Percentiles rank a stretch among this genome's conserved stretches.
phyloP scores from a whole-genome alignment of 2,113 vertebrate species.

The Pristiophorus japonicus region DNA sequence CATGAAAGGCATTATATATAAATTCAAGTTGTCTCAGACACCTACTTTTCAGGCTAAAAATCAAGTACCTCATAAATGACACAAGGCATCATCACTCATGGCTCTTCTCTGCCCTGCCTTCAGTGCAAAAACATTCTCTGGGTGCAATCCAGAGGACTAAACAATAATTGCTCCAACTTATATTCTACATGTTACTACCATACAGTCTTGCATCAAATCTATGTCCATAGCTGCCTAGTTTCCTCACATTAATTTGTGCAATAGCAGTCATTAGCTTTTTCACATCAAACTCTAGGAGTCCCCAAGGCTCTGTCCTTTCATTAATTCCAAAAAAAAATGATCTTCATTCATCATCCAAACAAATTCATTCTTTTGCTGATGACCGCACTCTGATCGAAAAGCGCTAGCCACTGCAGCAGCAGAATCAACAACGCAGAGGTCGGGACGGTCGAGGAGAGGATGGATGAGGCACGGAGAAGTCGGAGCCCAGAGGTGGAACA shows the following conservation, averaged over 20 bases:
- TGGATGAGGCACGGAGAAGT: too few relatives aligned
- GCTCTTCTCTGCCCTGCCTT: not conserved
- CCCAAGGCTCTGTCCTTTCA: too few relatives aligned
- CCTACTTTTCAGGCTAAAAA: not conserved
- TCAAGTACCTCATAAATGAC: not conserved
- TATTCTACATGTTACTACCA: not conserved
- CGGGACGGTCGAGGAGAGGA: too few relatives aligned
- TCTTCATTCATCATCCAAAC: too few relatives aligned
- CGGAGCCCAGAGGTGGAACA: too few relatives aligned
- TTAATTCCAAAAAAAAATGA: too few relatives aligned
- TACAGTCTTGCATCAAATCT: not conserved
- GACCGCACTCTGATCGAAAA: too few relatives aligned
- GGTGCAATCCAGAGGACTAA: not conserved
- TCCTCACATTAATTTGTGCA: not conserved
- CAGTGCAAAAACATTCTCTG: not conserved
- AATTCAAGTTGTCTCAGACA: not conserved
- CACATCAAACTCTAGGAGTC: too few relatives aligned
- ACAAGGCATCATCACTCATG: not conserved
- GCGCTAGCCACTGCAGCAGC: too few relatives aligned
- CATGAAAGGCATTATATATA: not conserved
- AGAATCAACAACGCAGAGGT: too few relatives aligned
- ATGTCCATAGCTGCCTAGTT: not conserved
- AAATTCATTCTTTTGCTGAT: too few relatives aligned
- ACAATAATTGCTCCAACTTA: not conserved
- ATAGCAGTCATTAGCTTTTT: not conserved